phyloP scores from a whole-genome alignment of 2,113 vertebrate genomes.

The Salvelinus alpinus region DNA sequence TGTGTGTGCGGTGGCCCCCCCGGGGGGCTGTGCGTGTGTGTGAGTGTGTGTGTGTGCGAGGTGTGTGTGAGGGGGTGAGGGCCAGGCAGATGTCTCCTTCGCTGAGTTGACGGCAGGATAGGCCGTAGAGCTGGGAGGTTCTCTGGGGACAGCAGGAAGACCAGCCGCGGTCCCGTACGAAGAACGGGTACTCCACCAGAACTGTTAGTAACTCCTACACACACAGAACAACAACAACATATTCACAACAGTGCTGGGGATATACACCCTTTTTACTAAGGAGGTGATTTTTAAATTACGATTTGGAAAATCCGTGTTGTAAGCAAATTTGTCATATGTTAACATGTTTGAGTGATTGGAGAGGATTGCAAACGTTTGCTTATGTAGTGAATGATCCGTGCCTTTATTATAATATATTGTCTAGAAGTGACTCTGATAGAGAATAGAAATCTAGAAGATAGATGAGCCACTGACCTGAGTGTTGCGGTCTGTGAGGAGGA shows the following conservation, averaged over 20 bases:
- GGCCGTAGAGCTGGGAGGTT: slow-evolving; percentile 73
- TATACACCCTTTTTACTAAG: too few species aligned
- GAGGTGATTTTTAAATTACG: too few species aligned
- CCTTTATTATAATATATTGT: background rate
- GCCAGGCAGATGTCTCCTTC: slow-evolving; percentile 77
- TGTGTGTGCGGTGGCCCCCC: slow-evolving; percentile 52
- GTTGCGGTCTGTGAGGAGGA: slow-evolving; percentile 77
- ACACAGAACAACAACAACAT: slow-evolving; percentile 48
- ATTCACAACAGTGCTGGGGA: too few species aligned
- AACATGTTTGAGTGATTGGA: too few species aligned
- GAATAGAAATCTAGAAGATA: slow-evolving; percentile 59
- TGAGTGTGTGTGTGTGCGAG: slow-evolving; percentile 14
- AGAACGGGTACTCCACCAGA: slow-evolving; percentile 80
- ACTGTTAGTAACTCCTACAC: slow-evolving; percentile 78
- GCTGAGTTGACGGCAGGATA: slow-evolving; percentile 74
- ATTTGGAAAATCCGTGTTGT: too few species aligned
- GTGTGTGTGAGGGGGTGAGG: slow-evolving; percentile 66
- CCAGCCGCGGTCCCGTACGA: slow-evolving; percentile 77
- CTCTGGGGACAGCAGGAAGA: slow-evolving; percentile 78
- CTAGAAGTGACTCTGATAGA: background rate
- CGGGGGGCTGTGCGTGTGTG: slow-evolving; percentile 21
- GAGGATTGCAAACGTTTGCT: too few species aligned
- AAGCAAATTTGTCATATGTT: too few species aligned
- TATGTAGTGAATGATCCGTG: too few species aligned
- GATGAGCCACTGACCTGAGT: slow-evolving; percentile 72